phyloP scores from a whole-genome alignment of 2,888 invertebrate species.

The Aphodius granarius region DNA sequence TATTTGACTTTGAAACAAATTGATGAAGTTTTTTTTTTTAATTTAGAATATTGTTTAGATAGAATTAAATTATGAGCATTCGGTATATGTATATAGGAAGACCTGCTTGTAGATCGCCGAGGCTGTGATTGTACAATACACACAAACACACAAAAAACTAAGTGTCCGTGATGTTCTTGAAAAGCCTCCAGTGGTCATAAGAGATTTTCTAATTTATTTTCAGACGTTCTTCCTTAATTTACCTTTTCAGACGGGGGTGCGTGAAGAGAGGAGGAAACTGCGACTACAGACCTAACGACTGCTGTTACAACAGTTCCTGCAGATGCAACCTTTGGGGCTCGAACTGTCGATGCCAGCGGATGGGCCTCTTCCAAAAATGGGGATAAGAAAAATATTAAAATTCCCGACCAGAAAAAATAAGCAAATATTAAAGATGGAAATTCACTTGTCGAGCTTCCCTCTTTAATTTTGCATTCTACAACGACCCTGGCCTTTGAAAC shows the following conservation, averaged over 20 bases:
- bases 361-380: constrained; percentile 89
- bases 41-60: too few relatives aligned
- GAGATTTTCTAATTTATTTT: constrained; percentile 61
- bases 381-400: constrained; percentile 57
- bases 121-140: constrained; percentile 8
- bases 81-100: background rate
- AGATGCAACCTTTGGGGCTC: constrained; percentile 88
- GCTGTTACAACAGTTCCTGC: constrained; percentile 84
- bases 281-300: constrained; percentile 82
- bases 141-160: constrained; percentile 17
- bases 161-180: constrained; percentile 20
- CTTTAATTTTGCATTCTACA: constrained; percentile 5
- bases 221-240: constrained; percentile 82
- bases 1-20: too few relatives aligned
- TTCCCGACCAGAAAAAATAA: background rate
- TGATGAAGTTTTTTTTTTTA: too few relatives aligned
- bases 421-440: constrained; percentile 2
- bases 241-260: constrained; percentile 84
- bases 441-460: background rate
- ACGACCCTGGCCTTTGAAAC: constrained; percentile 7
- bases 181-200: constrained; percentile 43
- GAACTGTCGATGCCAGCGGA: constrained; percentile 85
- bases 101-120: constrained; percentile 2
- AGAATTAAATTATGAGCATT: background rate
- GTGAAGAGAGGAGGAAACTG: constrained; percentile 80